Evolutionary conservation across 2,113 vertebrate genomes (phyloP).

Genomic region (Neoarius graeffei): DNA sequence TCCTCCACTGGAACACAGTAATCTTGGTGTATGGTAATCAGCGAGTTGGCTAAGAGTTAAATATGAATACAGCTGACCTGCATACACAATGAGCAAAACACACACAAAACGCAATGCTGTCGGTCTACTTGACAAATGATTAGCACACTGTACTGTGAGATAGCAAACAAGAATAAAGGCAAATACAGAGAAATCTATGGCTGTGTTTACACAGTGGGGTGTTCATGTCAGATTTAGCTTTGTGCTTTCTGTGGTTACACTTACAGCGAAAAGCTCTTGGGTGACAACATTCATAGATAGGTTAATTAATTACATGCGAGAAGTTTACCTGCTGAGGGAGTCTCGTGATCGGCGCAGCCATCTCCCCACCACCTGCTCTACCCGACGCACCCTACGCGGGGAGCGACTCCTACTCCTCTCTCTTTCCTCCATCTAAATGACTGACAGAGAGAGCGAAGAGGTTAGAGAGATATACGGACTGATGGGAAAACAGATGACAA

Average conservation of each 20-base stretch:
- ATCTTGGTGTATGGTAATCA: not conserved
- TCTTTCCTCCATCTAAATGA: constrained; percentile 97
- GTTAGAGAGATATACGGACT: not conserved
- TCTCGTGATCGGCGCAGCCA: constrained; percentile 92
- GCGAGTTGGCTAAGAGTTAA: constrained; percentile 1
- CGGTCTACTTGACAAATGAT: constrained; percentile 18
- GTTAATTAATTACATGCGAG: not conserved
- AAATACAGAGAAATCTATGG: constrained; percentile 20
- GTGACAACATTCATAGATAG: not conserved
- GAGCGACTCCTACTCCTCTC: constrained; percentile 85
- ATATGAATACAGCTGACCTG: constrained; percentile 2
- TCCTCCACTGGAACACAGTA: not conserved
- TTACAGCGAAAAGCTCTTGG: not conserved
- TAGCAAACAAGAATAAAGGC: constrained; percentile 23
- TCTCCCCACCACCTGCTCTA: constrained; percentile 95
- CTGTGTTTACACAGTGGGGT: constrained; percentile 18
- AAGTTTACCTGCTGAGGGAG: constrained; percentile 81
- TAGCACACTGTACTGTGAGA: constrained; percentile 17
- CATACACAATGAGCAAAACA: constrained; percentile 4
- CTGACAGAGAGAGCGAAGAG: constrained; percentile 27
- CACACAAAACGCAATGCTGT: not conserved
- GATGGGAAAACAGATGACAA: constrained; percentile 13
- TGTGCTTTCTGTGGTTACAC: not conserved
- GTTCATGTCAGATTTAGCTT: constrained; percentile 6
- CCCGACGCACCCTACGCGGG: constrained; percentile 83